Conservation (phyloP, 2,888 invertebrate species). For the Pyrrhia umbra region DNA sequence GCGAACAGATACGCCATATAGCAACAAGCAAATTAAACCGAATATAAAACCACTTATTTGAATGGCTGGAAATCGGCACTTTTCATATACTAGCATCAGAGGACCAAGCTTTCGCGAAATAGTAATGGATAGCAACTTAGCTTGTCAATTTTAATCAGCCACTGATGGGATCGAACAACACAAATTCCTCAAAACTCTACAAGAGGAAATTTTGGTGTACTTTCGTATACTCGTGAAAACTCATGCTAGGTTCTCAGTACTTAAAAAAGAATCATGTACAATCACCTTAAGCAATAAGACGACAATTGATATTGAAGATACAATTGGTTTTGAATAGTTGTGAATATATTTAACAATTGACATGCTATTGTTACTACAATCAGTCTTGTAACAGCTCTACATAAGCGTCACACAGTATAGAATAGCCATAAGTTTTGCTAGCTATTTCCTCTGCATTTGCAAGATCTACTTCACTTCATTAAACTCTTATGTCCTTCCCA, state of each 20-base stretch:
- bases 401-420: neutral
- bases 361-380: neutral
- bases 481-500: too few species aligned
- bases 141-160: too few species aligned
- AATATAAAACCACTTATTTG: neutral
- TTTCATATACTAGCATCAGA: too few species aligned
- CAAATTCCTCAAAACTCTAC: too few species aligned
- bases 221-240: too few species aligned
- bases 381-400: neutral
- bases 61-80: too few species aligned
- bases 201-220: too few species aligned
- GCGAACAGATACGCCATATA: neutral
- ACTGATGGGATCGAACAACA: too few species aligned
- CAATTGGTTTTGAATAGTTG: constrained; percentile 42
- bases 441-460: too few species aligned
- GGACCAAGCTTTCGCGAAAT: too few species aligned
- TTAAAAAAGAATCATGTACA: neutral
- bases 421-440: neutral
- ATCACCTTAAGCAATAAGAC: neutral
- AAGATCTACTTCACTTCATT: too few species aligned
- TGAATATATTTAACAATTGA: constrained; percentile 7
- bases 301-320: constrained; percentile 16
- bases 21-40: neutral
- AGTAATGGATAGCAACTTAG: too few species aligned
- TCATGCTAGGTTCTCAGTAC: neutral